Percentiles rank a stretch among this genome's conserved stretches.
phyloP scores from a whole-genome alignment of 2,888 invertebrate species.

The Trachelus tabidus region DNA sequence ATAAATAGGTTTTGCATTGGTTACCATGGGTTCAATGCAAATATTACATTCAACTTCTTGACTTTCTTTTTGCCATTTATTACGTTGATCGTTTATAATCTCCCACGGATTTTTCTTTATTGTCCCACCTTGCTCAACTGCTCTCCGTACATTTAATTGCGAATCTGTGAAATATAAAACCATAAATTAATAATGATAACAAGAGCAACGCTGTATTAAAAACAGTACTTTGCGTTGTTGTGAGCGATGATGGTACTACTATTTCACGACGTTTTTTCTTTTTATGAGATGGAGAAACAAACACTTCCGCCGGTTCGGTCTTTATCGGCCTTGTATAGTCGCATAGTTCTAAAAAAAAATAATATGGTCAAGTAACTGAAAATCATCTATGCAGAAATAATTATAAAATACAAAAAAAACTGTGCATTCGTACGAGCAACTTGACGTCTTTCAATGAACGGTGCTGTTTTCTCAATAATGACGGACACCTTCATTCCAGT shows the following conservation, averaged over 20 bases:
- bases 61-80: slow-evolving; percentile 28
- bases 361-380: neutral
- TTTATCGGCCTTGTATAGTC: neutral
- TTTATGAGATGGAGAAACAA: neutral
- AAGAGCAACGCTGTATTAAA: neutral
- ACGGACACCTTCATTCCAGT: slow-evolving; percentile 28
- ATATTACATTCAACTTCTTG: slow-evolving; percentile 44
- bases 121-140: neutral
- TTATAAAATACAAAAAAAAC: neutral
- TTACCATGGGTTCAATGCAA: slow-evolving; percentile 31
- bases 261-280: neutral
- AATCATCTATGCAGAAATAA: neutral
- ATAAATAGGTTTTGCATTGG: slow-evolving; percentile 20
- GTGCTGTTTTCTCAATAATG: slow-evolving; percentile 38
- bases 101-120: neutral
- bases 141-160: neutral
- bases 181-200: neutral
- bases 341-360: neutral
- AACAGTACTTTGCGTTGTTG: neutral
- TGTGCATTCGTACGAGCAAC: slow-evolving; percentile 12
- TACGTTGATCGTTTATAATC: neutral
- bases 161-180: neutral
- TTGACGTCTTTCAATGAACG: slow-evolving; percentile 27
- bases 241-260: neutral
- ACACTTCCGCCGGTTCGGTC: neutral